phyloP scores from a whole-genome alignment of 2,888 invertebrate species.

The Schizotus pectinicornis region DNA sequence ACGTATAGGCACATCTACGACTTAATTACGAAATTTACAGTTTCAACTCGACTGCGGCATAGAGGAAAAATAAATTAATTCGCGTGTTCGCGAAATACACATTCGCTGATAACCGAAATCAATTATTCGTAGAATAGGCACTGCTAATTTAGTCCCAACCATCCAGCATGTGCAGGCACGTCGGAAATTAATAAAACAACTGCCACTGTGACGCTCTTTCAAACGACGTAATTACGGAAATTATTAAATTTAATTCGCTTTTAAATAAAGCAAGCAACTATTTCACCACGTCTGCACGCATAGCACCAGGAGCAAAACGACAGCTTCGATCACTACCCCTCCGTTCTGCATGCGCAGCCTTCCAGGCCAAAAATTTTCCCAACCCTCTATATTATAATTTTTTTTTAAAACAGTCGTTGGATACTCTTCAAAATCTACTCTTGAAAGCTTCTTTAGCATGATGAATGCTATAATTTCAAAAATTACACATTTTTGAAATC shows the following conservation, averaged over 20 bases:
- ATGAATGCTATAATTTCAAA: too few species aligned
- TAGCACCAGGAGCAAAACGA: too few species aligned
- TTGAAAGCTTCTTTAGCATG: too few species aligned
- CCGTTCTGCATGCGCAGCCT: too few species aligned
- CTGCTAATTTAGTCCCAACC: slow-evolving; percentile 29
- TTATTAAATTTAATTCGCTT: slow-evolving; percentile 5
- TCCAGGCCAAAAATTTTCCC: too few species aligned
- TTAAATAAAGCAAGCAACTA: too few species aligned
- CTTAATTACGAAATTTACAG: slow-evolving; percentile 49
- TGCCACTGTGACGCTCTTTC: slow-evolving; percentile 7
- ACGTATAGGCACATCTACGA: slow-evolving; percentile 44
- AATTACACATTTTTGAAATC: too few species aligned
- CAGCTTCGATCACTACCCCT: too few species aligned
- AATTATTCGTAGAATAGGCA: slow-evolving; percentile 34
- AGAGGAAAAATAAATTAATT: slow-evolving; percentile 47
- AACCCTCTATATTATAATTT: too few species aligned
- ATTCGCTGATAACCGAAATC: slow-evolving; percentile 34
- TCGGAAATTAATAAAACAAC: slow-evolving; percentile 29
- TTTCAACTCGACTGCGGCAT: slow-evolving; percentile 38
- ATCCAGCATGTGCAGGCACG: slow-evolving; percentile 14
- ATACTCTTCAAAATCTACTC: too few species aligned
- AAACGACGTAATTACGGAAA: neutral
- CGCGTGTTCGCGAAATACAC: slow-evolving; percentile 28
- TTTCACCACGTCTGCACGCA: too few species aligned
- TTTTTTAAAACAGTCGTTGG: too few species aligned